Percentiles rank a stretch among this genome's conserved stretches.
phyloP scores from a whole-genome alignment of 2,797 vertebrate species.

The Lagorchestes hirsutus region DNA sequence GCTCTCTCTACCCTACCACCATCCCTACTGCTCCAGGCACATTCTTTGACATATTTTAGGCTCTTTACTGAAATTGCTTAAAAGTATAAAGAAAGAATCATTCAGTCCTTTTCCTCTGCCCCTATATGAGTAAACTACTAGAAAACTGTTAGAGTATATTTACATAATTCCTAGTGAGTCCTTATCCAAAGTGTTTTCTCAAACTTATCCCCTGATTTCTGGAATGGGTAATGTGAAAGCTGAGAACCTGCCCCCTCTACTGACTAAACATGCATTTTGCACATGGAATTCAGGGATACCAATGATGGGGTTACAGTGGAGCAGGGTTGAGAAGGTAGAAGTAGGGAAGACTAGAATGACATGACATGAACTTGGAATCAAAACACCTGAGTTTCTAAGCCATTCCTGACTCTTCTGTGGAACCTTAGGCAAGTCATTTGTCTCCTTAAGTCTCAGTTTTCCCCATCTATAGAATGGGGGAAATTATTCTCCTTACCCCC shows the following conservation, averaged over 20 bases:
- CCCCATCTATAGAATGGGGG: background rate
- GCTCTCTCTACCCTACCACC: fast-evolving
- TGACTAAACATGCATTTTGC: background rate
- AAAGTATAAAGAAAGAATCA: background rate
- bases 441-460: background rate
- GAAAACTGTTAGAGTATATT: background rate
- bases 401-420: background rate
- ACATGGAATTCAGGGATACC: background rate
- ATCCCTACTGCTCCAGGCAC: background rate
- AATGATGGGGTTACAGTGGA: background rate
- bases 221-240: slow-evolving; percentile 26
- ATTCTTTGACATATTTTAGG: background rate
- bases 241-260: background rate
- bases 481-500: background rate
- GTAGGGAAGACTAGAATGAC: background rate
- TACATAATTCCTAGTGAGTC: background rate
- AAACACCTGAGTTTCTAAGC: background rate
- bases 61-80: background rate
- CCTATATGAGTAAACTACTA: background rate
- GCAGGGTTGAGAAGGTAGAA: background rate
- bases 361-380: background rate
- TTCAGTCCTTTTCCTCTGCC: background rate
- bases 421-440: background rate
- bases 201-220: slow-evolving; percentile 18
- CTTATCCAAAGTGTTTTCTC: background rate